Conservation (phyloP, 1,140 invertebrate genomes). For the Drosophila baimaii region DNA sequence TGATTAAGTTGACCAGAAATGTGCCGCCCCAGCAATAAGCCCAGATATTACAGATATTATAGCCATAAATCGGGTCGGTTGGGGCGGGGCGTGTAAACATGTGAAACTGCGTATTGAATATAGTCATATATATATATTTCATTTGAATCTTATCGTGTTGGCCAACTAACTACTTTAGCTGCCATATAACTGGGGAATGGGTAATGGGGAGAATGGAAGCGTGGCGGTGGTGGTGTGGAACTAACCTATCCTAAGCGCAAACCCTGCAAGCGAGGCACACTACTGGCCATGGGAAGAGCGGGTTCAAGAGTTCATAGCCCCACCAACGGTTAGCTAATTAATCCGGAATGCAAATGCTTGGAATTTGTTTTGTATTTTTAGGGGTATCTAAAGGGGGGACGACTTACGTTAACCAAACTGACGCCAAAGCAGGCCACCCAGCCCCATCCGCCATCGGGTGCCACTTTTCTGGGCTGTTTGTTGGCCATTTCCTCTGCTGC, state of each 20-base stretch:
- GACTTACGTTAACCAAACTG: conserved; percentile 91
- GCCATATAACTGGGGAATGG: conserved; percentile 15
- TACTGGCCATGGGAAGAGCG: too few relatives aligned
- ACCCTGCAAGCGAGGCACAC: neutral
- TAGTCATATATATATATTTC: conserved; percentile 38
- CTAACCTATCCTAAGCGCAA: conserved; percentile 59
- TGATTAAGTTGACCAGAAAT: conserved; percentile 11
- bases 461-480: conserved; percentile 82
- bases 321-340: conserved; percentile 13
- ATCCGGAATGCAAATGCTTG: conserved; percentile 21
- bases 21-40: conserved; percentile 8
- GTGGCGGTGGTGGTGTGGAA: neutral
- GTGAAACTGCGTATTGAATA: conserved; percentile 34
- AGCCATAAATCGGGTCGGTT: conserved; percentile 21
- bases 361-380: neutral
- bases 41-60: conserved; percentile 27
- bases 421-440: conserved; percentile 92
- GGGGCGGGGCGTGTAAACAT: conserved; percentile 30
- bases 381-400: neutral
- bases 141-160: conserved; percentile 37
- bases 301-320: neutral
- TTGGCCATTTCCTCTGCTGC: conserved; percentile 54
- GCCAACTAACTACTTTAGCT: conserved; percentile 1
- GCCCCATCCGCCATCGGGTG: conserved; percentile 88
- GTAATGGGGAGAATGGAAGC: neutral